Evolutionary conservation across 1,140 invertebrate species (phyloP).

Genomic region (Conopomorpha cramerella): DNA sequence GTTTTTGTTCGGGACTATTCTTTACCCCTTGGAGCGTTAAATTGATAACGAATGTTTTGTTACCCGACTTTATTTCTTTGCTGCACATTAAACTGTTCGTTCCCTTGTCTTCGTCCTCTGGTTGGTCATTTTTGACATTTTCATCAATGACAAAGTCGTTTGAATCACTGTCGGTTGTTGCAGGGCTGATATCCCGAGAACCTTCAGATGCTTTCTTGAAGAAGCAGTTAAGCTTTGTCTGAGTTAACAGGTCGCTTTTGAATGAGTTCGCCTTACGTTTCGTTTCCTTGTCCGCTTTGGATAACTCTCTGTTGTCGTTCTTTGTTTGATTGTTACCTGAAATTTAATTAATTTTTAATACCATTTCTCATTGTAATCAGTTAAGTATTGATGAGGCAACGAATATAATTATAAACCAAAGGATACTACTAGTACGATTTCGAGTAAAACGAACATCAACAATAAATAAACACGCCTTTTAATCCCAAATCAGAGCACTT

Average conservation of each 20-base stretch:
- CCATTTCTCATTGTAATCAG: no score
- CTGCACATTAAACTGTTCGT: no score
- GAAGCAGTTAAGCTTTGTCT: conserved; percentile 40
- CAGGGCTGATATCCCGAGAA: conserved; percentile 11
- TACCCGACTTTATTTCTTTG: conserved; percentile 6
- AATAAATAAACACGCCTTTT: no score
- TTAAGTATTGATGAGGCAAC: no score
- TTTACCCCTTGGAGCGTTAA: conserved; percentile 38
- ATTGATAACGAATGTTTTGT: conserved; percentile 41
- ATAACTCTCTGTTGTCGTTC: conserved; percentile 19
- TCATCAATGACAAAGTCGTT: conserved; percentile 19
- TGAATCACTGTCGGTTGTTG: conserved; percentile 26
- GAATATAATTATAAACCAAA: no score
- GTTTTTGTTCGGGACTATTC: neutral
- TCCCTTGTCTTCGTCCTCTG: conserved; percentile 6
- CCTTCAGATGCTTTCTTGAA: conserved; percentile 24
- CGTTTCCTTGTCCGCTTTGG: conserved; percentile 38
- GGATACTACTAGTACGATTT: no score
- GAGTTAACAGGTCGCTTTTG: conserved; percentile 35
- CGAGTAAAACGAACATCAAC: no score
- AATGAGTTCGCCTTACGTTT: conserved; percentile 47
- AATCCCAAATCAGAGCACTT: no score
- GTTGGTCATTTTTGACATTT: conserved; percentile 8
- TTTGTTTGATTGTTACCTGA: conserved; percentile 16
- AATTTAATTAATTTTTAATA: no score